A percentile compares a stretch with the other conserved stretches of the same genome.
phyloP scores from a whole-genome alignment of 2,888 invertebrate genomes.

The Cephus nigrinus region DNA sequence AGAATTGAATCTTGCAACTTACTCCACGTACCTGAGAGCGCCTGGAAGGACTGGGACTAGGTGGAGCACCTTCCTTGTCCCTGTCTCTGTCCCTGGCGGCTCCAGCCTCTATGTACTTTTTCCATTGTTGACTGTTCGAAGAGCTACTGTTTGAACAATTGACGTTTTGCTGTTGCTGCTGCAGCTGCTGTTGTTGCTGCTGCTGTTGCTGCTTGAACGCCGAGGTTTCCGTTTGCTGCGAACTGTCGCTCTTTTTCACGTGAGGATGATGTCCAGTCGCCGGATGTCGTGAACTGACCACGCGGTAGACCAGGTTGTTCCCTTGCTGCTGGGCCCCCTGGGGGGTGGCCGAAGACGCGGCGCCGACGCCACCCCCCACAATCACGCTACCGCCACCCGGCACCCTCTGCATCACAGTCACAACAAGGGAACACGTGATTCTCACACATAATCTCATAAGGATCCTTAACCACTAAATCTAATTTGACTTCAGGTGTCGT shows the following conservation, averaged over 20 bases:
- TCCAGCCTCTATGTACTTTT: slow-evolving; percentile 66
- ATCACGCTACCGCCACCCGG: slow-evolving; percentile 59
- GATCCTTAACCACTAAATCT: not conserved
- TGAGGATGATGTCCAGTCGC: slow-evolving; percentile 54
- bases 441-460: not conserved
- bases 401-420: slow-evolving; percentile 52
- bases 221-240: slow-evolving; percentile 69
- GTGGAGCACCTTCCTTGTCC: slow-evolving; percentile 59
- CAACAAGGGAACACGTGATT: not conserved
- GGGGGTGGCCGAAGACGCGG: slow-evolving; percentile 61
- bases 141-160: slow-evolving; percentile 45
- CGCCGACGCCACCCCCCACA: slow-evolving; percentile 63
- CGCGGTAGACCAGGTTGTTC: slow-evolving; percentile 60
- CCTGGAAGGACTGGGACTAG: slow-evolving; percentile 63
- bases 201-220: slow-evolving; percentile 64
- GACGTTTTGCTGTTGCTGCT: slow-evolving; percentile 40
- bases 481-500: not conserved
- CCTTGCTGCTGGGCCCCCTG: slow-evolving; percentile 57
- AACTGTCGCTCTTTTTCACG: slow-evolving; percentile 68
- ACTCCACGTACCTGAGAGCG: slow-evolving; percentile 54
- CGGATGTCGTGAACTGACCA: slow-evolving; percentile 58
- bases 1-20: not conserved
- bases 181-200: slow-evolving; percentile 45
- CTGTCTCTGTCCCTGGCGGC: slow-evolving; percentile 59
- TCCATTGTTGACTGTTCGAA: slow-evolving; percentile 67